Evolutionary conservation across 2,888 invertebrate species (phyloP).

Genomic region (Helicoverpa assulta): DNA sequence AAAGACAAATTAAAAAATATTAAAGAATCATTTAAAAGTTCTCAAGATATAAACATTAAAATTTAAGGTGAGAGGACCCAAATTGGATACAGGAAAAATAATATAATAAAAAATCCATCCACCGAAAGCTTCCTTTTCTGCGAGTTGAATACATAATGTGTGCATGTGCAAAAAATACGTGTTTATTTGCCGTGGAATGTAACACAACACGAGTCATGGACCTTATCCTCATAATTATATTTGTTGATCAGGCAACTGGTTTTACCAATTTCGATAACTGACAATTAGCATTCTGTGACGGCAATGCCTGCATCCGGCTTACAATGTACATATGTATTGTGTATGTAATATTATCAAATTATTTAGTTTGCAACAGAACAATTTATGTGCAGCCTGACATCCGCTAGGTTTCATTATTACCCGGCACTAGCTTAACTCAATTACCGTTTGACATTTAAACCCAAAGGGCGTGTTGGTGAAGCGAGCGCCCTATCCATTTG

Average conservation of each 20-base stretch:
- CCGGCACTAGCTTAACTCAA: slow-evolving; percentile 66
- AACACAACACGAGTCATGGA: slow-evolving; percentile 30
- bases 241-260: slow-evolving; percentile 48
- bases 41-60: slow-evolving; percentile 8
- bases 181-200: slow-evolving; percentile 15
- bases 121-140: slow-evolving; percentile 21
- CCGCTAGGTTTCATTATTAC: slow-evolving; percentile 68
- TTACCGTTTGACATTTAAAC: slow-evolving; percentile 74
- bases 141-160: neutral
- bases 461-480: slow-evolving; percentile 70
- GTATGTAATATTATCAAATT: slow-evolving; percentile 57
- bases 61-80: slow-evolving; percentile 17
- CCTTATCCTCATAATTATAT: slow-evolving; percentile 52
- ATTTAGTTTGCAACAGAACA: slow-evolving; percentile 57
- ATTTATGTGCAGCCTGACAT: slow-evolving; percentile 65
- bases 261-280: slow-evolving; percentile 63
- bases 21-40: slow-evolving; percentile 9
- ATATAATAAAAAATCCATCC: slow-evolving; percentile 10
- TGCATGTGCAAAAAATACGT: slow-evolving; percentile 14
- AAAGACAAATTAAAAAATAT: slow-evolving; percentile 8
- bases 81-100: slow-evolving; percentile 17
- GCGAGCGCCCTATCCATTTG: slow-evolving; percentile 50
- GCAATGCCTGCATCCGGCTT: slow-evolving; percentile 55
- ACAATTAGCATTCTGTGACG: slow-evolving; percentile 59
- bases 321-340: slow-evolving; percentile 6